Conservation (phyloP, 2,113 vertebrate species). For the Polypterus senegalus region DNA sequence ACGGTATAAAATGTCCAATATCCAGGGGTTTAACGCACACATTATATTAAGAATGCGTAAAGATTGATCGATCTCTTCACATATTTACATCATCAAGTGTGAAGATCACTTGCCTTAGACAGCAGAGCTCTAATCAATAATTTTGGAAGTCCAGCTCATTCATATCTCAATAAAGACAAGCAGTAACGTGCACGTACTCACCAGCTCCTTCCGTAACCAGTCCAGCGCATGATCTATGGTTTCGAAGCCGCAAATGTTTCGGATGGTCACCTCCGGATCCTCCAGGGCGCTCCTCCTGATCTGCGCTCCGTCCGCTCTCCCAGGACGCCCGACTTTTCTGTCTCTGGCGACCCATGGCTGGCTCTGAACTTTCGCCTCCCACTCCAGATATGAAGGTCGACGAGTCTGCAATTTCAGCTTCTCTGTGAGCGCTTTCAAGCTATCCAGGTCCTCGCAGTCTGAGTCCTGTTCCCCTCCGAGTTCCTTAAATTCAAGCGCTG, state of each 20-base stretch:
- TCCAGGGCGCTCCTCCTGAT: not conserved
- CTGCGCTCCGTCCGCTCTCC: no score
- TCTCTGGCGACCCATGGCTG: slow-evolving; percentile 42
- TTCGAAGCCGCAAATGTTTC: slow-evolving; percentile 66
- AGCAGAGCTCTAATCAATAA: not conserved
- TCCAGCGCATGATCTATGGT: slow-evolving; percentile 66
- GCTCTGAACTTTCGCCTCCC: slow-evolving; percentile 66
- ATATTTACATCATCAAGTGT: not conserved
- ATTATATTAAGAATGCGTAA: no score
- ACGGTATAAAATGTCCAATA: no score
- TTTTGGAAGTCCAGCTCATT: not conserved
- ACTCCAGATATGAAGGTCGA: slow-evolving; percentile 79
- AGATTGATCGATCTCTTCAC: not conserved
- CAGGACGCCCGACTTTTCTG: not conserved
- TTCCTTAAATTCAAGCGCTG: slow-evolving; percentile 55
- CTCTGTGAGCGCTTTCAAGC: slow-evolving; percentile 71
- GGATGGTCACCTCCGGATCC: slow-evolving; percentile 20
- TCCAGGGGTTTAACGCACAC: no score
- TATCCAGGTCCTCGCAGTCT: slow-evolving; percentile 59
- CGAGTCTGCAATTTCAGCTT: slow-evolving; percentile 82
- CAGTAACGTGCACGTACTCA: slow-evolving; percentile 39
- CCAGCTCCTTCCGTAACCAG: slow-evolving; percentile 78
- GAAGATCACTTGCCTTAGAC: not conserved
- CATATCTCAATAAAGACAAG: not conserved
- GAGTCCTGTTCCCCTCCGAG: slow-evolving; percentile 51